Evolutionary conservation across 1,140 invertebrate species (phyloP), one percentile per base, ranked within the genome.

Genomic region (Bombus huntii): DNA sequence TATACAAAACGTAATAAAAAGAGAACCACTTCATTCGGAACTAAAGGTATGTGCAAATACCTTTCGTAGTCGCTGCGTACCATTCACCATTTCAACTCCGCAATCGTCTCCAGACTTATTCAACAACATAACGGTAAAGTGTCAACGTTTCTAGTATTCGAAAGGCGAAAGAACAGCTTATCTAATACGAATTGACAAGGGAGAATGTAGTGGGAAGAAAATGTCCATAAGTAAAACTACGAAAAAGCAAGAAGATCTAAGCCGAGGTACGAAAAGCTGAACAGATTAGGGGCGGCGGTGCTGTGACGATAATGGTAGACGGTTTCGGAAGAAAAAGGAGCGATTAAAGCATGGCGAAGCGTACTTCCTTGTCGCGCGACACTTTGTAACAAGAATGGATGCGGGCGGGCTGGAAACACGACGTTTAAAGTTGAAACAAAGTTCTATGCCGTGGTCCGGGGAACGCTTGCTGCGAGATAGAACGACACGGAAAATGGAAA

Each of bases 301-400:
- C 12, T 31, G 72, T 37, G 66, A 79, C 88, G 66, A 85, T 84
- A 90, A 90, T 85, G 75, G 89, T 79, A 65, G 59, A 90, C 81
- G 66, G 79, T 89, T 90, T 71, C 47, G 59, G 82, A 81, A 74
- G 80, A 87, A 90, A 90, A 88, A 88, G 89, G 79, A 86, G 53
- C 89, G 88, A 89, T 89, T 88, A 88, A 82, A 85, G 79, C 88
- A 79, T 62, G 65, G 44, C 62, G 82, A 59, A 44, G 89, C 85
- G 71, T 90, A 82, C 79, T 90, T 88, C 78, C 86, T 84, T 79
- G 88, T 87, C 72, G 66, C 39, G 66, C 34, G 86, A 78, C 86
- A 90, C 89, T 90, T 90, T 90, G 89, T 90, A 90, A 90, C 88
- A 81, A 83, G 88, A 85, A 90, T 90, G 89, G 89, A 90, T 90